Percentiles rank a stretch among this genome's conserved stretches.
phyloP scores from a whole-genome alignment of 1,140 invertebrate genomes.

The Thaumetopoea pityocampa region DNA sequence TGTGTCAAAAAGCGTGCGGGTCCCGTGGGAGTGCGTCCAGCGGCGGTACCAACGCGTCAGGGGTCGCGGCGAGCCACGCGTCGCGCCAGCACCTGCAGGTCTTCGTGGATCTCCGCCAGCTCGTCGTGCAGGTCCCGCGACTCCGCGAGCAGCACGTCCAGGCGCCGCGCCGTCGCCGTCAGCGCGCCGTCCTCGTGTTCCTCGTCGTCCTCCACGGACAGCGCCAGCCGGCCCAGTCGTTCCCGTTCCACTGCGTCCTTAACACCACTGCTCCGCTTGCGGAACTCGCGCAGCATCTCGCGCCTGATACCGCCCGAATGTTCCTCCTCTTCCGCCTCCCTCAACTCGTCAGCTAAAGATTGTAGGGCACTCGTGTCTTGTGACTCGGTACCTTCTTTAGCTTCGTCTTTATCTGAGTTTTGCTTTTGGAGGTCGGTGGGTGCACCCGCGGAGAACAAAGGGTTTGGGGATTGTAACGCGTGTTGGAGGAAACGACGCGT shows the following conservation, averaged over 20 bases:
- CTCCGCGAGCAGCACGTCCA: constrained; percentile 66
- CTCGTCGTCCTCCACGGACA: constrained; percentile 68
- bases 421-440: constrained; percentile 7
- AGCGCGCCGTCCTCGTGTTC: constrained; percentile 43
- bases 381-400: constrained; percentile 9
- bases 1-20: constrained; percentile 14
- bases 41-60: constrained; percentile 63
- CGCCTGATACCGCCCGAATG: constrained; percentile 34
- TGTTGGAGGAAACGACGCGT: constrained; percentile 52
- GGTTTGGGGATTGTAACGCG: constrained; percentile 40
- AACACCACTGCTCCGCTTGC: constrained; percentile 36
- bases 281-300: constrained; percentile 41
- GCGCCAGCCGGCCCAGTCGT: constrained; percentile 58
- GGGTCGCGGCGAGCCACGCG: constrained; percentile 53
- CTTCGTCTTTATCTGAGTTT: constrained; percentile 10
- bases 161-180: constrained; percentile 48
- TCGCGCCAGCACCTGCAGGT: constrained; percentile 72
- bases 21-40: constrained; percentile 28
- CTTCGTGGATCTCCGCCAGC: constrained; percentile 66
- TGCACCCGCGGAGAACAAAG: constrained; percentile 22
- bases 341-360: constrained; percentile 60
- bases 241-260: constrained; percentile 56
- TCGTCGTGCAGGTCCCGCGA: constrained; percentile 62
- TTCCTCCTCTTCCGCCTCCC: constrained; percentile 58
- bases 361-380: constrained; percentile 26